Evolutionary conservation across 2,888 invertebrate genomes (phyloP), one percentile per base, ranked within the genome.

Genomic region (Eupithecia vulgata): DNA sequence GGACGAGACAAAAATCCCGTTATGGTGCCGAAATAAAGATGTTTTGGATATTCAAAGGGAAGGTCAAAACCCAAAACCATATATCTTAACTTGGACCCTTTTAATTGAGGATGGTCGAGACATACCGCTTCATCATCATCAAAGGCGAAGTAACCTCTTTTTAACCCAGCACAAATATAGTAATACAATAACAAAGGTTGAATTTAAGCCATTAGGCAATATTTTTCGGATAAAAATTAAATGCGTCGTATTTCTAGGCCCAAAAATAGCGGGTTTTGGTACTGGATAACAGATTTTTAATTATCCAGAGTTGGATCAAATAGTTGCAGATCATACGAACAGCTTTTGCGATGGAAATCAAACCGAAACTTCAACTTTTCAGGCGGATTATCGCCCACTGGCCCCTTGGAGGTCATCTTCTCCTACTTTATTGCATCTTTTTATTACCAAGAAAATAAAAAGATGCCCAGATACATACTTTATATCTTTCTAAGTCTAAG

Each of bases 31-130:
- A 66, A 64, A 64, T 48, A 69, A 21, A 62, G 34, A 68, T 67
- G 37, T 57, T 67, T 67, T 67, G 12, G 57, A 65, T 65, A 65
- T 65, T 65, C 65, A 65, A 65, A 65, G 65, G 65, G 65, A 65
- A 65, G 21, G 65, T 35, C 37, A 37, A 40, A 40, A 40, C 65
- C 65, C 40, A 25, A 42, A 65, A 65, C 65, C 65, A 40, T 42
- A 7, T 42, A 40, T 65, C 65, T 65, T 34, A 34, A 66, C 45
- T 66, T 30, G 40, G 21, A 25, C 66, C 66, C 45, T 66, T 66
- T 48, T 67, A 67, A 48, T 45, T 34, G 34, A 45, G 17, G 45
- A 65, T 65, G 40, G 65, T 42, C 37, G 62, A 64, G 62, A n/a
- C 62, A 21, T 35, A 30, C 4, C n/a, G 12, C 25, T 37, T 64